Evolutionary conservation across 1,140 invertebrate genomes (phyloP).

Genomic region (Drosophila grimshawi): DNA sequence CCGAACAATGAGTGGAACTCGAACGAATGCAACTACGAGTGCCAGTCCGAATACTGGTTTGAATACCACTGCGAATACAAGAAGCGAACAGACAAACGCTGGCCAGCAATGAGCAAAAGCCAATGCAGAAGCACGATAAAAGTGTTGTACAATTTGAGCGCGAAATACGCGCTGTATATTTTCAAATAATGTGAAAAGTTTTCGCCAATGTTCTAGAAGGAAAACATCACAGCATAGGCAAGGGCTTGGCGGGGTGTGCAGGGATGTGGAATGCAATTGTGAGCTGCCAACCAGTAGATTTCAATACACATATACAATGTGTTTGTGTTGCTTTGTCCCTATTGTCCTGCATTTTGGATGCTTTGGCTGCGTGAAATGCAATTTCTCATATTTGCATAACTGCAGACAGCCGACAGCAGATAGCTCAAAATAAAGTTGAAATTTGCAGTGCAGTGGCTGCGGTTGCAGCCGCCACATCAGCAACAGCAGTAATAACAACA

Average conservation of each 20-base stretch:
- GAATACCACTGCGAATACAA: slow-evolving; percentile 7
- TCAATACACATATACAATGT: background rate
- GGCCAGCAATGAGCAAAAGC: slow-evolving; percentile 28
- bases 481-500: slow-evolving; percentile 49
- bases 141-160: slow-evolving; percentile 76
- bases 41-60: slow-evolving; percentile 10
- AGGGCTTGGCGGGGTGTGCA: background rate
- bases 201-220: slow-evolving; percentile 60
- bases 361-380: slow-evolving; percentile 74
- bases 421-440: slow-evolving; percentile 82
- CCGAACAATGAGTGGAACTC: slow-evolving; percentile 60
- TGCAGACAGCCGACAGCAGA: slow-evolving; percentile 72
- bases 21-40: slow-evolving; percentile 26
- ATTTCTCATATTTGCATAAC: slow-evolving; percentile 82
- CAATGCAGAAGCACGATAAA: slow-evolving; percentile 70
- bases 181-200: slow-evolving; percentile 82
- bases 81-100: slow-evolving; percentile 34
- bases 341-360: slow-evolving; percentile 57
- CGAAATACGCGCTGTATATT: slow-evolving; percentile 76
- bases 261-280: too few relatives aligned
- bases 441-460: slow-evolving; percentile 48
- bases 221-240: background rate
- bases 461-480: slow-evolving; percentile 28
- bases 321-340: slow-evolving; percentile 74
- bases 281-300: background rate